Percentiles rank a stretch among this genome's conserved stretches.
Evolutionary conservation across 2,113 vertebrate genomes (phyloP).

Genomic region (Gallinago undulata): DNA sequence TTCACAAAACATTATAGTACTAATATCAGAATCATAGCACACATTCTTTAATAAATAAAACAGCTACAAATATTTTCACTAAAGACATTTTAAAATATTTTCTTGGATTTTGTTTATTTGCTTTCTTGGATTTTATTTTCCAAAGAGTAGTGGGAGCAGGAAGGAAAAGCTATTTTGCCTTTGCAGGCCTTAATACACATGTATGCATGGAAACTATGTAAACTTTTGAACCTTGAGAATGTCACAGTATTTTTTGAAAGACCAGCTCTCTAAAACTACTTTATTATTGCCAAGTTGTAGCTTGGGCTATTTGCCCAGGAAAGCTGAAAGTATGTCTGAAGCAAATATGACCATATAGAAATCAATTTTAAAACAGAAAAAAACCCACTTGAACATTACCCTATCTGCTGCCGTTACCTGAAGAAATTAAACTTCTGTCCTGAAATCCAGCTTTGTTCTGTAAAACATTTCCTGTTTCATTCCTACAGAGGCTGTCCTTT

Average conservation of each 20-base stretch:
- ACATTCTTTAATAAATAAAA: background rate
- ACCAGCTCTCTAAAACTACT: background rate
- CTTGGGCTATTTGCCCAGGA: background rate
- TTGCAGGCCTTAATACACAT: background rate
- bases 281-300: rapidly evolving
- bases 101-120: background rate
- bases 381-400: background rate
- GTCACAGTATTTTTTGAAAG: background rate
- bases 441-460: background rate
- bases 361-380: background rate
- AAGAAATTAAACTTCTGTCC: background rate
- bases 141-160: background rate
- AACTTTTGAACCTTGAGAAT: background rate
- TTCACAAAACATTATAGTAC: background rate
- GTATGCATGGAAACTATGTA: background rate
- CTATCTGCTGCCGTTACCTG: background rate
- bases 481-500: background rate
- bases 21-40: background rate
- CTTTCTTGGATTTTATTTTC: background rate
- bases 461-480: background rate
- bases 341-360: background rate
- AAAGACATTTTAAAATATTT: background rate
- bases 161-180: background rate
- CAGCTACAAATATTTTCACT: background rate
- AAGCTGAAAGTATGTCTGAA: background rate